Evolutionary conservation across 2,797 vertebrate genomes (phyloP).

Genomic region (Sebastes itinus): DNA sequence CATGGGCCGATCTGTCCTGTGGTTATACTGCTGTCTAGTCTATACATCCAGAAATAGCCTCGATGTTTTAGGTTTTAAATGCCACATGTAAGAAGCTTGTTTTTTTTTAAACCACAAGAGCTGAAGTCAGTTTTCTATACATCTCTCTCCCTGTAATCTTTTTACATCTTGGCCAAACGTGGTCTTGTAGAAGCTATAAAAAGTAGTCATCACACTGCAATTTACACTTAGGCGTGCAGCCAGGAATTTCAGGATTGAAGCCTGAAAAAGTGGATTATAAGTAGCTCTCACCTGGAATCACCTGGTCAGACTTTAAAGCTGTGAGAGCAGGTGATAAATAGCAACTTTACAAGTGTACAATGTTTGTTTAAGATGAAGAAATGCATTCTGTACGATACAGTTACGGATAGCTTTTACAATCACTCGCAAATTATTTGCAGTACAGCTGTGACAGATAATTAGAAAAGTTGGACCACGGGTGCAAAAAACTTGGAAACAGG

Average conservation of each 20-base stretch:
- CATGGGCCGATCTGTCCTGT: constrained; percentile 32
- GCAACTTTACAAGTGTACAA: not conserved
- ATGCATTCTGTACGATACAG: too few relatives aligned
- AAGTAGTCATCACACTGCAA: not conserved
- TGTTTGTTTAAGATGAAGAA: not conserved
- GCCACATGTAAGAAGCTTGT: constrained; percentile 26
- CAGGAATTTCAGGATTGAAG: not conserved
- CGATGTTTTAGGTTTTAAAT: constrained; percentile 5
- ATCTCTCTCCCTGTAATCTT: constrained; percentile 48
- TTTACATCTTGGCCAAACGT: not conserved
- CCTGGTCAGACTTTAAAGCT: not conserved
- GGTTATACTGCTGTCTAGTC: constrained; percentile 39
- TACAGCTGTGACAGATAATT: not conserved
- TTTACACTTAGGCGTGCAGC: not conserved
- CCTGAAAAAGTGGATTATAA: not conserved
- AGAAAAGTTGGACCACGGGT: not conserved
- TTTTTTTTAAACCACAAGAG: not conserved
- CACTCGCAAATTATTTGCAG: not conserved
- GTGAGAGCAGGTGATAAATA: not conserved
- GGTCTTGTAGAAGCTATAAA: not conserved
- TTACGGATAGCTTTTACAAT: not conserved
- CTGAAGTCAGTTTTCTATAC: constrained; percentile 22
- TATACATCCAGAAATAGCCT: constrained; percentile 53
- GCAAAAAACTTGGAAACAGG: not conserved
- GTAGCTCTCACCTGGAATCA: not conserved